Conservation (phyloP, 2,113 vertebrate genomes). For the Anser brachyrhynchus region DNA sequence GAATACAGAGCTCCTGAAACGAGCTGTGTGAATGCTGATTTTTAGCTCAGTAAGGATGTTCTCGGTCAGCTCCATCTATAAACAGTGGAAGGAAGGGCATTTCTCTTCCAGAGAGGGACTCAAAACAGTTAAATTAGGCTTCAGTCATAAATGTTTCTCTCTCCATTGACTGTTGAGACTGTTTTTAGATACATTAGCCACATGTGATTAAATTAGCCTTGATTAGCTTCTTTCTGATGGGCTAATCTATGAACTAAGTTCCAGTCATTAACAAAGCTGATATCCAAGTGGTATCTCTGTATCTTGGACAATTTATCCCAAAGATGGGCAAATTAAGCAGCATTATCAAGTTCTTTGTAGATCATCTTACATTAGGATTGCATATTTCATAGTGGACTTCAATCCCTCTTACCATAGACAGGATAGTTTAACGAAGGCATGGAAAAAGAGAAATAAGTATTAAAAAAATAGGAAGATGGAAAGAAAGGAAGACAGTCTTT, state of each 20-base stretch:
- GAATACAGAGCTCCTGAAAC: neutral
- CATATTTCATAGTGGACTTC: neutral
- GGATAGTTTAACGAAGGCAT: neutral
- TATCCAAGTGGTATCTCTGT: neutral
- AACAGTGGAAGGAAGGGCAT: neutral
- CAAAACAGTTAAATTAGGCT: neutral
- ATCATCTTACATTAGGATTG: neutral
- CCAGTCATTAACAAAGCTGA: conserved; percentile 7
- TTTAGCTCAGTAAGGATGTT: neutral
- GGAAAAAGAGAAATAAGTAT: neutral
- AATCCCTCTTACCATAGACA: neutral
- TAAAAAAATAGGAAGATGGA: neutral
- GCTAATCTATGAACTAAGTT: neutral
- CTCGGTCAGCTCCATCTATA: neutral
- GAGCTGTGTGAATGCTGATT: accelerated
- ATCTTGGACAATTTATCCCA: neutral
- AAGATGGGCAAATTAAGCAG: neutral
- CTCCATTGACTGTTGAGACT: neutral
- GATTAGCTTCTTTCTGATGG: conserved; percentile 21
- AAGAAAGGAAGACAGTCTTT: neutral
- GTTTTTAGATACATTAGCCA: neutral
- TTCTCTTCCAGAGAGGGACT: neutral
- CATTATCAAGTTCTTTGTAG: neutral
- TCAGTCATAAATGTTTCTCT: neutral
- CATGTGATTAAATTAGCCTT: neutral